These are phyloP conservation scores for Galbula dea DNA, from an alignment of 2,113 vertebrate species.

Conservation along the genomic window DNA sequence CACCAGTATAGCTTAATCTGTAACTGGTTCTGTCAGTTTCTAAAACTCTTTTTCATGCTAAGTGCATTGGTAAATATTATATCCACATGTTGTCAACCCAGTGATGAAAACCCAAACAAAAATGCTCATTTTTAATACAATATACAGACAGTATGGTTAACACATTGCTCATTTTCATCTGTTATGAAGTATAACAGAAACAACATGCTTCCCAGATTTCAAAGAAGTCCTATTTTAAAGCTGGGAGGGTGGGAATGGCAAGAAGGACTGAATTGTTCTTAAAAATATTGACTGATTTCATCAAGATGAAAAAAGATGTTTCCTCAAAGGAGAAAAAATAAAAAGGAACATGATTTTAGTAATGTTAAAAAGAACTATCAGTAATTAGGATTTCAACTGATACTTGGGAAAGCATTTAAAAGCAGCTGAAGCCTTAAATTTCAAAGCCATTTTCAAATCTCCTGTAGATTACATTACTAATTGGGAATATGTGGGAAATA, in stretches of 20 bases:
- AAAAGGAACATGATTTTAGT: not conserved
- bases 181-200: not conserved
- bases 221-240: not conserved
- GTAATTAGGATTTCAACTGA: not conserved
- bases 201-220: not conserved
- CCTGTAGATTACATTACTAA: constrained; percentile 58
- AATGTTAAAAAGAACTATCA: not conserved
- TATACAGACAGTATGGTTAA: not conserved
- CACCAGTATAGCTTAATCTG: not conserved
- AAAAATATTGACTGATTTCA: not conserved
- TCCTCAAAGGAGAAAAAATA: not conserved
- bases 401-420: not conserved
- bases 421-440: constrained; percentile 55
- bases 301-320: not conserved
- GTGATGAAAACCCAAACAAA: not conserved
- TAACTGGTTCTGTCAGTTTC: not conserved
- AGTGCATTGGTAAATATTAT: not conserved
- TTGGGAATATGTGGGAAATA: constrained; percentile 60
- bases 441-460: constrained; percentile 58
- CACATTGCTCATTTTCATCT: constrained; percentile 5
- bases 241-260: not conserved
- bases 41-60: not conserved
- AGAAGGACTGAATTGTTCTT: not conserved
- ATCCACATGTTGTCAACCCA: not conserved
- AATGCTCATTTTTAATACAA: not conserved